A percentile compares a stretch with the other conserved stretches of the same genome.
These are phyloP conservation scores for Etheostoma cragini DNA, from an alignment of 2,113 vertebrate genomes.

Conservation along the genomic window DNA sequence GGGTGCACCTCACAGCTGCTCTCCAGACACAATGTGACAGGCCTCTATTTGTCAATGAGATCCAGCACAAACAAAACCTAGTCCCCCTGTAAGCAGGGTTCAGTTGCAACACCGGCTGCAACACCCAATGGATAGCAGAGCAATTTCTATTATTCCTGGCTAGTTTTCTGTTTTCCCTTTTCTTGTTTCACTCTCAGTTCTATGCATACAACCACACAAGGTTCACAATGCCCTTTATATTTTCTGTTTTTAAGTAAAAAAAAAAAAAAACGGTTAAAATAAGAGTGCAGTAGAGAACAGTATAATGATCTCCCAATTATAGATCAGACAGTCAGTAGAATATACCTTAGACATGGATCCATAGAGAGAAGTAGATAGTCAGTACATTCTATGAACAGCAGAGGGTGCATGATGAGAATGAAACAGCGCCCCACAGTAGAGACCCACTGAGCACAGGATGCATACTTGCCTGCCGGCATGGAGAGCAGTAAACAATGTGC, in stretches of 20 bases:
- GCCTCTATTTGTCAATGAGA: constrained; percentile 46
- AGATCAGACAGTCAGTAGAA: background rate
- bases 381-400: constrained; percentile 41
- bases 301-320: background rate
- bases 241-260: background rate
- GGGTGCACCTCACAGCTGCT: background rate
- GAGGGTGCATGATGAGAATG: constrained; percentile 67
- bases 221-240: background rate
- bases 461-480: constrained; percentile 4
- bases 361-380: fast-evolving
- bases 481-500: constrained; percentile 6
- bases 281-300: background rate
- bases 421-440: background rate
- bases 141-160: background rate
- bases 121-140: constrained; percentile 12
- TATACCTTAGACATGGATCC: background rate
- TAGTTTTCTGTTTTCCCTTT: background rate
- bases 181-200: background rate
- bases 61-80: constrained; percentile 11
- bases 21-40: constrained; percentile 17
- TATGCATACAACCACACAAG: background rate
- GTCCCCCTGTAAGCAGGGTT: constrained; percentile 14
- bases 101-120: background rate
- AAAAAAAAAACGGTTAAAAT: background rate
- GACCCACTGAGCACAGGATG: background rate